phyloP scores from a whole-genome alignment of 2,888 invertebrate genomes.

The Drosophila subquinaria region DNA sequence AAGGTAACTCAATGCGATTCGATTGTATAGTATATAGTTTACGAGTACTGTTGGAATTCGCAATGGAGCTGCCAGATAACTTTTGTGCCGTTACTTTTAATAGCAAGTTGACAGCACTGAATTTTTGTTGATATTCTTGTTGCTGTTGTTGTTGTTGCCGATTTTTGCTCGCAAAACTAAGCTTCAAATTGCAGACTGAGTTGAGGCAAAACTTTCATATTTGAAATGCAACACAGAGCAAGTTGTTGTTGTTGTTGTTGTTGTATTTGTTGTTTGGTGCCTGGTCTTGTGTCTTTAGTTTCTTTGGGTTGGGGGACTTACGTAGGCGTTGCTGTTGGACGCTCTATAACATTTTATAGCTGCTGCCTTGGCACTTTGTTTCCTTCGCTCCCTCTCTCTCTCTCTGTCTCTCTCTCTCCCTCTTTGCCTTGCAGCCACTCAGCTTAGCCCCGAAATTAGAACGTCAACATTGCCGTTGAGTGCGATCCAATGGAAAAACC shows the following conservation, averaged over 20 bases:
- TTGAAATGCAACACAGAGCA: constrained; percentile 48
- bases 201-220: constrained; percentile 54
- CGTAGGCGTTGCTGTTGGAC: constrained; percentile 57
- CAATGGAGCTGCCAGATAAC: background rate
- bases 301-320: constrained; percentile 29
- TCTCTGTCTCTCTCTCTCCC: background rate
- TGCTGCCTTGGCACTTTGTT: constrained; percentile 24
- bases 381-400: background rate
- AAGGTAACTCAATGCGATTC: constrained; percentile 2
- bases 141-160: background rate
- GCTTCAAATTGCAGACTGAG: constrained; percentile 32
- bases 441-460: constrained; percentile 59
- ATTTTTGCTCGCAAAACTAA: constrained; percentile 22
- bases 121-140: background rate
- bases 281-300: constrained; percentile 43
- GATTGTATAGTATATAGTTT: constrained; percentile 2
- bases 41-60: constrained; percentile 1
- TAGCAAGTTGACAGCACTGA: constrained; percentile 42
- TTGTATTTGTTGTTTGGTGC: constrained; percentile 14
- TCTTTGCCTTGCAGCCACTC: constrained; percentile 12
- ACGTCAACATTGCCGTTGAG: constrained; percentile 49
- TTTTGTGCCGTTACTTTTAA: constrained; percentile 1
- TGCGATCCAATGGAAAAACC: constrained; percentile 54
- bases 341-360: constrained; percentile 49
- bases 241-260: constrained; percentile 18